Evolutionary conservation across 2,797 vertebrate genomes (phyloP), one percentile per base, ranked within the genome.

Genomic region (Brachyrhaphis roseni): DNA sequence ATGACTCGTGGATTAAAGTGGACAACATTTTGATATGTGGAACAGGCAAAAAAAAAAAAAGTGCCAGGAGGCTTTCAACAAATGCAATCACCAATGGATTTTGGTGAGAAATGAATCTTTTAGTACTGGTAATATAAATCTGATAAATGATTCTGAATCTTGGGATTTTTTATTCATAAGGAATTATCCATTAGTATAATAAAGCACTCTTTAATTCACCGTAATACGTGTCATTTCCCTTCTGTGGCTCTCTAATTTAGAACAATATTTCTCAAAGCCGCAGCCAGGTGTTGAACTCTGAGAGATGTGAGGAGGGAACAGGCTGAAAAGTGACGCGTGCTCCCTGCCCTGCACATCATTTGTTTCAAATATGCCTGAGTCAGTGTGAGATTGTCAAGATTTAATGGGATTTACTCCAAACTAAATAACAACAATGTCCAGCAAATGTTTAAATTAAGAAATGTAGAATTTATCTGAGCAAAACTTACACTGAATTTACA

Each of bases 1-100:
- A 89, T 82, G 79, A 84, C 53, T 83, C 46, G 79, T 86, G 43
- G 84, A 82, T 87, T 80, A 89, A 87, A 85, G 76, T 47, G 36
- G 47, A 49, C 39, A 43, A 79, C 84, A 84, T 77, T 86, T 82
- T 75, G 41, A 82, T 57, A 75, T 45, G 62, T 79, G 55, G n/a
- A 85, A 82, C 28, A 70, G 41, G 66, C 46, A 47, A 5, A 47
- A 47, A 47, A 16, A 46, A 49, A 23, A 84, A 77, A 82, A 84
- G 76, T 72, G 76, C 77, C 4, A 5, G n/a, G 23, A 80, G 72
- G 76, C 8, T 76, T 86, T 81, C 57, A 80, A n/a, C 66, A 82
- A 87, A 83, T 76, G 73, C 70, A 82, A 77, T 82, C n/a, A 76
- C 80, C 78, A 79, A 5, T 62, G 20, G 78, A 75, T 18, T 88